Evolutionary conservation across 1,140 invertebrate genomes (phyloP).

Genomic region (Brachionus manjavacas): DNA sequence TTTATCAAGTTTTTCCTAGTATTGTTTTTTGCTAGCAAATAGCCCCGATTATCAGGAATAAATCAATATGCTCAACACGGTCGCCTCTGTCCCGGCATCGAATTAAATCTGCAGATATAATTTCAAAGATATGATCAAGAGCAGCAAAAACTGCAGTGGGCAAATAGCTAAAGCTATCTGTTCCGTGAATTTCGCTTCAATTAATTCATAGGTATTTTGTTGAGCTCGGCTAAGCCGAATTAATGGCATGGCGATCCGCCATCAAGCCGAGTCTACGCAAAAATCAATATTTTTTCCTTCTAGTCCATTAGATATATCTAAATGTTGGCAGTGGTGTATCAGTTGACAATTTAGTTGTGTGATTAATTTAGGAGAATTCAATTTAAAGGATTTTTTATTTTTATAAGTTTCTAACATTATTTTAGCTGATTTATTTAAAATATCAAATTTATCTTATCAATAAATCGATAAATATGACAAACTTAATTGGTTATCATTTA

Average conservation of each 20-base stretch:
- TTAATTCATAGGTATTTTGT: not conserved
- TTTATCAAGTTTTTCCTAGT: not conserved
- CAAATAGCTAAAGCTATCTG: not conserved
- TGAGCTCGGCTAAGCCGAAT: not conserved
- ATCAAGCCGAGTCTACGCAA: not conserved
- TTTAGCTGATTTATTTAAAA: constrained; percentile 7
- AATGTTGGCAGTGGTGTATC: not conserved
- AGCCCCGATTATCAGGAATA: not conserved
- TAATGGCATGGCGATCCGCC: not conserved
- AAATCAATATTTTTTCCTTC: not conserved
- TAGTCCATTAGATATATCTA: not conserved
- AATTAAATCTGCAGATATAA: not conserved
- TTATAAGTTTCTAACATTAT: not conserved
- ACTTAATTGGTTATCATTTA: constrained; percentile 31
- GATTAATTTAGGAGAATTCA: not conserved
- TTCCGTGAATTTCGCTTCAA: not conserved
- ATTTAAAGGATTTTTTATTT: not conserved
- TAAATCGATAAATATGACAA: constrained; percentile 34
- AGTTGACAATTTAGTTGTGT: not conserved
- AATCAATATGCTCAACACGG: not conserved
- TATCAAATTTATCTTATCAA: constrained; percentile 30
- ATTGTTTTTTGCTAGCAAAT: not conserved
- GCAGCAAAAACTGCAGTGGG: not conserved
- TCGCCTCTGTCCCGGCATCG: not conserved
- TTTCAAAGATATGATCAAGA: not conserved